A percentile compares a stretch with the other conserved stretches of the same genome.
These are phyloP conservation scores for Dexiosoma caninum DNA, from an alignment of 2,888 invertebrate genomes.

Conservation along the genomic window DNA sequence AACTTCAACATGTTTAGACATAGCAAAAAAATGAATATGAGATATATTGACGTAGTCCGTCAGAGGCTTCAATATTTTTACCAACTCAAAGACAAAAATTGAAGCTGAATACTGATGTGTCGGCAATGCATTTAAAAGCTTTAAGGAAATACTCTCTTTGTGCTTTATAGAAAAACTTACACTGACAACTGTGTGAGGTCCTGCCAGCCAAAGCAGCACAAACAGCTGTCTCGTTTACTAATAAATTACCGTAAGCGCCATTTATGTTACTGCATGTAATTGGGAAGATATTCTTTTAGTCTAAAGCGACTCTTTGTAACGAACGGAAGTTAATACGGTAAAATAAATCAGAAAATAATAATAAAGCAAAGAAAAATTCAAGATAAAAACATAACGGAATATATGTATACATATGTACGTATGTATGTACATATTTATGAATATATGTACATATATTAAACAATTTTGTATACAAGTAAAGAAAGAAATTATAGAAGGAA, in stretches of 20 bases:
- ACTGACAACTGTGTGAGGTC: constrained; percentile 44
- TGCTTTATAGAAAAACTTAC: background rate
- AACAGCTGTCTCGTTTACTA: constrained; percentile 49
- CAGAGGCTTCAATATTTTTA: too few species aligned
- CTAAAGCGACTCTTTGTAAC: constrained; percentile 71
- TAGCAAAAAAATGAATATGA: too few species aligned
- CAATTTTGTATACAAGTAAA: constrained; percentile 20
- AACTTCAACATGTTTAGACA: too few species aligned
- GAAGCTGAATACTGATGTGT: too few species aligned
- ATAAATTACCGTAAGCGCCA: constrained; percentile 56
- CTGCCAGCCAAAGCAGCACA: constrained; percentile 36
- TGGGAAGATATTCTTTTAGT: constrained; percentile 68
- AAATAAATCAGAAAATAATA: constrained; percentile 16
- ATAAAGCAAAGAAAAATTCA: too few species aligned
- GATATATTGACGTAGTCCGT: too few species aligned
- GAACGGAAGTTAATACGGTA: constrained; percentile 65
- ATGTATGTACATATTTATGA: constrained; percentile 19
- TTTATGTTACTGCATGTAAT: constrained; percentile 67
- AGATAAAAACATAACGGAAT: constrained; percentile 1
- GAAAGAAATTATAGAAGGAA: constrained; percentile 1
- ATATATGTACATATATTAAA: constrained; percentile 26
- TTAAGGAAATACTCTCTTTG: background rate
- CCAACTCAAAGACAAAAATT: too few species aligned
- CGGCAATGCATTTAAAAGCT: constrained; percentile 6
- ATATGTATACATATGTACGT: background rate